phyloP scores from a whole-genome alignment of 2,797 vertebrate species.

The Aratinga solstitialis region DNA sequence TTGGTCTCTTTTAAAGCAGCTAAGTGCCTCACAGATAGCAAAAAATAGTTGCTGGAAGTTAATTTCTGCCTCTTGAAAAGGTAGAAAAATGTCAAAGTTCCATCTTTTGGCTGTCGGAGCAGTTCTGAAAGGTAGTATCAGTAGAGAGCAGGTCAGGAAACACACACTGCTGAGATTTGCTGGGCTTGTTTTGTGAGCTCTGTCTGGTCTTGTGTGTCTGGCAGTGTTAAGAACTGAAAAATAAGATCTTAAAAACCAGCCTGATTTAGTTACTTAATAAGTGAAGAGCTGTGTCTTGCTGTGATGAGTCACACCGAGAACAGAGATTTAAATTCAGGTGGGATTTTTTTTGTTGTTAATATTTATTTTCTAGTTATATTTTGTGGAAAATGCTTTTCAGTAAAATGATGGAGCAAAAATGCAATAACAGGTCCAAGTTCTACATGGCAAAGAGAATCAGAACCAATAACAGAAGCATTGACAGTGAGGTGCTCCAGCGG shows the following conservation, averaged over 20 bases:
- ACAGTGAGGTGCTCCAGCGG: background rate
- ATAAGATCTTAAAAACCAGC: background rate
- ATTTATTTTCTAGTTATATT: background rate
- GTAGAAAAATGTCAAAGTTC: background rate
- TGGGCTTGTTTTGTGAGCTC: background rate
- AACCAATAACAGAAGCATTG: background rate
- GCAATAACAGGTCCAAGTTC: background rate
- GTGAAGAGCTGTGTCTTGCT: background rate
- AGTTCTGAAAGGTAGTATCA: background rate
- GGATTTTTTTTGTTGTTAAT: background rate
- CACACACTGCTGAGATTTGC: background rate
- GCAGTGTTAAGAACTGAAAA: background rate
- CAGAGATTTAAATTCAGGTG: background rate
- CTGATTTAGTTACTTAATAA: background rate
- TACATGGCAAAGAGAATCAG: background rate
- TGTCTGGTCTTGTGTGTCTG: background rate
- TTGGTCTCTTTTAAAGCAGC: background rate
- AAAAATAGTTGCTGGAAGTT: background rate
- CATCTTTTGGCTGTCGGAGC: background rate
- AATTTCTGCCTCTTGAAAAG: background rate
- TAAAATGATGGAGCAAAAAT: background rate
- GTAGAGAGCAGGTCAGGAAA: background rate
- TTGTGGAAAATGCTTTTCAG: background rate
- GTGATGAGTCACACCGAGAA: background rate
- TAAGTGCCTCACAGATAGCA: background rate